Base-by-base conservation (phyloP, 2,113 vertebrate species). In the Paratilapia polleni region DNA sequence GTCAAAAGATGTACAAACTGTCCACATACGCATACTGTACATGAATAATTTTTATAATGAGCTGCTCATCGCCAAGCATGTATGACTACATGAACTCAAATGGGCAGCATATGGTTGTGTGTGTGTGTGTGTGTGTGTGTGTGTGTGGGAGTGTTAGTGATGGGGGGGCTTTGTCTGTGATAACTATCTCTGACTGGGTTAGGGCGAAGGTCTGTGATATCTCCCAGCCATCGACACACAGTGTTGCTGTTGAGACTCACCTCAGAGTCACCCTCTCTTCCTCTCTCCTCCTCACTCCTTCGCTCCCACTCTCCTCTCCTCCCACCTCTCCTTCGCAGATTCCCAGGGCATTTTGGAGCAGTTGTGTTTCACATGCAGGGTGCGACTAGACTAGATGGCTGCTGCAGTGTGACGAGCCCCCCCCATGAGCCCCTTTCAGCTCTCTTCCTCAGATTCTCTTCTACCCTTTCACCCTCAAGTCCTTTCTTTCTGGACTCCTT, bases 121-220 rank as follows among this genome's bases (percentile, higher is more conserved):
- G 57, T 14, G 64, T 11, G 36, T n/a, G 54, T 52, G 56, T 74
- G 13, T 47, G 86, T 62, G 81, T 79, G 64, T 62, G 26, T 63
- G 73, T 81, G 78, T 61, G 84, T 57, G 60, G 5, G 80, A 13
- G 76, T 34, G 63, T 28, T 76, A 63, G 63, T 5, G 52, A 52
- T 56, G 79, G 77, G 75, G 78, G 80, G 82, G 82, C 47, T 87
- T 66, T 92, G 87, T 91, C 78, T 89, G 81, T 81, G 94, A 95
- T 94, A 91, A 93, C 90, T 86, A 94, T 93, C 92, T 66, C 61
- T 90, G 89, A 89, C 92, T 91, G 62, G 86, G 81, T 84, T 82
- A 91, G 94, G 94, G 90, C 90, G 87, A 89, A 94, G 93, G 94
- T 93, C 89, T 88, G 86, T 82, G 90, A 90, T 94, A 95, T 95